These are phyloP conservation scores for Oenanthe oenanthe DNA, from an alignment of 2,113 vertebrate genomes.

Conservation along the genomic window DNA sequence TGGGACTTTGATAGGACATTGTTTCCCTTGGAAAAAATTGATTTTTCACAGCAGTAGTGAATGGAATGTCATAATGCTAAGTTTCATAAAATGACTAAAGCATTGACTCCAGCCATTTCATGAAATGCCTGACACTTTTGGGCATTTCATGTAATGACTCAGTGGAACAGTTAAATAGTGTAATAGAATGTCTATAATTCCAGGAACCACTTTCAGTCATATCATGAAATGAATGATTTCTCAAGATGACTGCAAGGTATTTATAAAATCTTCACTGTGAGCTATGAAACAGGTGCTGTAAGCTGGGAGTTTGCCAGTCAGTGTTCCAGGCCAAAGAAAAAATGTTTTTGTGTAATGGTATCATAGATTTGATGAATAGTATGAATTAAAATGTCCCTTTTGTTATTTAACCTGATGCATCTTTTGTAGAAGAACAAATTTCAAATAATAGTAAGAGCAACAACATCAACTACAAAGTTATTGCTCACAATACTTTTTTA, in stretches of 20 bases:
- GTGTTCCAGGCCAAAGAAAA: constrained; percentile 11
- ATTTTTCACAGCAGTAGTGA: constrained; percentile 26
- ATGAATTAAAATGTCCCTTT: background rate
- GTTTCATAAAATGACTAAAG: background rate
- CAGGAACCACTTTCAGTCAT: constrained; percentile 3
- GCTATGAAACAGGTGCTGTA: constrained; percentile 23
- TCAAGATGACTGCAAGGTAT: constrained; percentile 16
- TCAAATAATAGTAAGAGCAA: background rate
- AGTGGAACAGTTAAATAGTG: constrained; percentile 10
- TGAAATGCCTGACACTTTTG: constrained; percentile 8
- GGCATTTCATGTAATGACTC: constrained; percentile 1
- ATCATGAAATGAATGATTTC: constrained; percentile 36
- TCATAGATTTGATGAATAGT: background rate
- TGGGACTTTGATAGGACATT: background rate
- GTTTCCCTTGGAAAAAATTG: background rate
- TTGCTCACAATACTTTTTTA: background rate
- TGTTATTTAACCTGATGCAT: background rate
- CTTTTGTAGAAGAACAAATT: background rate
- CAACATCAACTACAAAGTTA: rapidly evolving
- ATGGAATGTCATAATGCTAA: constrained; percentile 7
- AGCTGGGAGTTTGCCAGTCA: constrained; percentile 36
- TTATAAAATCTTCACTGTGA: constrained; percentile 43
- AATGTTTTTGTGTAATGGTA: background rate
- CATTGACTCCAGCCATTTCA: constrained; percentile 5
- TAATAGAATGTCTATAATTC: constrained; percentile 42